A percentile compares a stretch with the other conserved stretches of the same genome.
Evolutionary conservation across 2,888 invertebrate genomes (phyloP).

Genomic region (Apocheima hispidaria): DNA sequence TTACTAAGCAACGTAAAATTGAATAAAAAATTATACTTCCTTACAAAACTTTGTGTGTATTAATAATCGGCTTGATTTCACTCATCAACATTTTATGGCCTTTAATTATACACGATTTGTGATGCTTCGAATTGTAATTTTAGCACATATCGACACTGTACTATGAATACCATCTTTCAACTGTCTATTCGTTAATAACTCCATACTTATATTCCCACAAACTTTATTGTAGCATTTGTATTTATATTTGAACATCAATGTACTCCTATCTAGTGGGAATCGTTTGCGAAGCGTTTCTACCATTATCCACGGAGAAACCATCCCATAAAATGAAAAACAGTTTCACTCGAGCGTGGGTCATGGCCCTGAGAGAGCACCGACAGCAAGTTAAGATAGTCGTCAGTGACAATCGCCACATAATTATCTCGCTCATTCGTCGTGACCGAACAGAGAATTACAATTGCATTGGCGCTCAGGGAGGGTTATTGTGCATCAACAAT

Average conservation of each 20-base stretch:
- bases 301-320: conserved; percentile 75
- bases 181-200: conserved; percentile 38
- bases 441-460: conserved; percentile 78
- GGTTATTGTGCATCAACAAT: conserved; percentile 79
- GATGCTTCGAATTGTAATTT: conserved; percentile 40
- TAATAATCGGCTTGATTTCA: conserved; percentile 4
- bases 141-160: conserved; percentile 30
- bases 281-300: conserved; percentile 62
- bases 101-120: conserved; percentile 35
- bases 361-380: conserved; percentile 78
- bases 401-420: conserved; percentile 79
- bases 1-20: too few relatives aligned
- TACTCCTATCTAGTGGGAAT: conserved; percentile 54
- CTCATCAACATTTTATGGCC: conserved; percentile 28
- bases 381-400: conserved; percentile 80
- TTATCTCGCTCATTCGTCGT: conserved; percentile 83
- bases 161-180: conserved; percentile 36
- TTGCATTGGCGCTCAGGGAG: conserved; percentile 82
- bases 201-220: conserved; percentile 34
- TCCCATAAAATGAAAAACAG: conserved; percentile 77
- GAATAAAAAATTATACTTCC: too few relatives aligned
- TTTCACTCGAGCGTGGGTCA: conserved; percentile 80
- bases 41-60: too few relatives aligned
- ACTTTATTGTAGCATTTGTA: conserved; percentile 45
- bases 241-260: conserved; percentile 47